Conservation (phyloP, 1,140 invertebrate species). For the Leptonema lineaticorne region DNA sequence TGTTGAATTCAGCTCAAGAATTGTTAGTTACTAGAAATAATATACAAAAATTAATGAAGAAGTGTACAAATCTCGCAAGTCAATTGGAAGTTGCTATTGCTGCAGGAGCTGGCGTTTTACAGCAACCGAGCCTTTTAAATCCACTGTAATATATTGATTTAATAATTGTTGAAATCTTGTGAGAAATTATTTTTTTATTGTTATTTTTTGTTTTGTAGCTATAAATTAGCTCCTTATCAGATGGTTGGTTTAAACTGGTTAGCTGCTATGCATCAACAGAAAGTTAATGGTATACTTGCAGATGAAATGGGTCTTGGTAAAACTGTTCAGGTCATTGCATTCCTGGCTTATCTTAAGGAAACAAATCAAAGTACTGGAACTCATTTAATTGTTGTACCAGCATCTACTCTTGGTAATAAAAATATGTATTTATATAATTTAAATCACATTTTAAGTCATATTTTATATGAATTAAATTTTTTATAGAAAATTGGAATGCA, state of each 20-base stretch:
- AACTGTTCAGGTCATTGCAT: conserved; percentile 88
- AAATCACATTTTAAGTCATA: too few species aligned
- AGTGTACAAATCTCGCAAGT: conserved; percentile 69
- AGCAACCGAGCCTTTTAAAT: conserved; percentile 64
- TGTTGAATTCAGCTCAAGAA: conserved; percentile 72
- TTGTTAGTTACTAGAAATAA: conserved; percentile 69
- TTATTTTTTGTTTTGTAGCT: conserved; percentile 50
- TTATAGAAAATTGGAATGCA: conserved; percentile 83
- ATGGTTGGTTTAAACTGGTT: conserved; percentile 95
- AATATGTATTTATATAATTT: neutral
- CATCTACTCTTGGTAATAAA: conserved; percentile 78
- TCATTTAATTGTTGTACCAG: conserved; percentile 89
- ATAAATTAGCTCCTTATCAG: conserved; percentile 84
- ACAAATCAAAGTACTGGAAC: conserved; percentile 66
- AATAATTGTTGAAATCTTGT: neutral
- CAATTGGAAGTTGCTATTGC: conserved; percentile 74
- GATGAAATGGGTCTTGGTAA: conserved; percentile 91
- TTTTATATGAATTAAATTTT: neutral
- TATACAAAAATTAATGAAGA: conserved; percentile 70
- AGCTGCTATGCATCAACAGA: conserved; percentile 82
- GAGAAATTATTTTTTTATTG: conserved; percentile 17
- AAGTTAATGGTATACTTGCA: conserved; percentile 92
- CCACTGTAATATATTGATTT: conserved; percentile 48
- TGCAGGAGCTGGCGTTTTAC: conserved; percentile 64
- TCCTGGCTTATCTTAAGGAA: conserved; percentile 86